Evolutionary conservation across 2,797 vertebrate genomes (phyloP).

Genomic region (Argyrosomus regius): DNA sequence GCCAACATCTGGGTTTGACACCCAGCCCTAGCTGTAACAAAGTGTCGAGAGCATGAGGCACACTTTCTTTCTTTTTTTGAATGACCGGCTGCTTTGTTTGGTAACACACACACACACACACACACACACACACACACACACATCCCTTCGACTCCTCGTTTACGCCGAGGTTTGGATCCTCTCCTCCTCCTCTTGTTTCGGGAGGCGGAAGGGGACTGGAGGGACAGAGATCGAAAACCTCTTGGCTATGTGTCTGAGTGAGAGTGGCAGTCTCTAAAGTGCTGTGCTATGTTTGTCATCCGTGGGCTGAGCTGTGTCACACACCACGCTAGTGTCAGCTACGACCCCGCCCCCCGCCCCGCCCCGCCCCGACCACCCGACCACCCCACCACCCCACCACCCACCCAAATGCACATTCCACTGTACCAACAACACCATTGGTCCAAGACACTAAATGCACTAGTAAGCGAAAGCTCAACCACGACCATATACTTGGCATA

Average conservation of each 20-base stretch:
- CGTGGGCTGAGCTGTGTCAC: conserved; percentile 79
- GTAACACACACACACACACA: conserved; percentile 27
- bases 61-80: conserved; percentile 40
- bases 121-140: too few relatives aligned
- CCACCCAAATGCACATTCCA: conserved; percentile 54
- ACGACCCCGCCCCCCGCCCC: conserved; percentile 13
- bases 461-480: conserved; percentile 83
- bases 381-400: conserved; percentile 12
- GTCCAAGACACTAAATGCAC: conserved; percentile 87
- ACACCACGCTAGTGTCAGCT: conserved; percentile 67
- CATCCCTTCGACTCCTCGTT: conserved; percentile 55
- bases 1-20: conserved; percentile 24
- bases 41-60: conserved; percentile 65
- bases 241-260: conserved; percentile 72
- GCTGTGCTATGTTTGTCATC: conserved; percentile 84
- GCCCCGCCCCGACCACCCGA: not conserved
- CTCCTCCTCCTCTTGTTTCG: conserved; percentile 9
- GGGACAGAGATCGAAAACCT: conserved; percentile 57
- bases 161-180: conserved; percentile 47
- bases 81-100: conserved; percentile 57
- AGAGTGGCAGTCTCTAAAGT: conserved; percentile 86
- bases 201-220: conserved; percentile 39
- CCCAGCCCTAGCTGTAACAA: conserved; percentile 68
- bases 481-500: conserved; percentile 88
- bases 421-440: conserved; percentile 80